Evolutionary conservation across 2,888 invertebrate species (phyloP), one percentile per base, ranked within the genome.

Genomic region (Drosophila sordidapex): DNA sequence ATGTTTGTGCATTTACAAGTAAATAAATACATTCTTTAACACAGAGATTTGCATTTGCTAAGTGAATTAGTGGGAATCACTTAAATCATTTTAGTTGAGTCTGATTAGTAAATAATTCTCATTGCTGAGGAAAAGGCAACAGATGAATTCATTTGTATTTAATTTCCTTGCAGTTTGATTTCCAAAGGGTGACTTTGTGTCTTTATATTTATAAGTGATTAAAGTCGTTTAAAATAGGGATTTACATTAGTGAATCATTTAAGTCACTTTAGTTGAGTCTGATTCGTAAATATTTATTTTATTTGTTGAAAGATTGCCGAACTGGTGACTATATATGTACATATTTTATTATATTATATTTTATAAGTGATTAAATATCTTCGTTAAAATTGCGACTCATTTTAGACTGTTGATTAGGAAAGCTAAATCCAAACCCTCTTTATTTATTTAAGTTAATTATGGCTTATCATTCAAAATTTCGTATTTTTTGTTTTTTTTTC

Each of bases 401-500:
- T 46, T 46, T 15, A 46, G 13, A 25, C 27, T 25, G 15, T 25
- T 46, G 46, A 25, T 11, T 21, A 11, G 21, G 43, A 1, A 11
- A 43, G 21, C 43, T 11, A 11, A 21, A 6, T 11, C 5, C 5
- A 5, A 43, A 5, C 5, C 2, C 21, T 43, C 2, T 43, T 13
- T 21, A 4, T 43, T 11, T 43, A 43, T 25, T 15, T 46, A 4
- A 4, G 25, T 46, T 25, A 1, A 7, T n/a, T 49, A 56, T 21
- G 35, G 15, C 15, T 18, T 49, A 49, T 49, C 49, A 27, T 27
- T 49, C 18, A 18, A 48, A 11, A 38, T 27, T 2, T 35, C 10
- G 8, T 13, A 7, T 25, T 27, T 13, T 46, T 8, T 7, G 8
- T 46, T 46, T 25, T 27, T 25, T 27, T 94, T 94, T 27, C 94